A percentile compares a stretch with the other conserved stretches of the same genome.
Evolutionary conservation across 1,140 invertebrate genomes (phyloP).

Genomic region (Leptestheria dahalacensis): DNA sequence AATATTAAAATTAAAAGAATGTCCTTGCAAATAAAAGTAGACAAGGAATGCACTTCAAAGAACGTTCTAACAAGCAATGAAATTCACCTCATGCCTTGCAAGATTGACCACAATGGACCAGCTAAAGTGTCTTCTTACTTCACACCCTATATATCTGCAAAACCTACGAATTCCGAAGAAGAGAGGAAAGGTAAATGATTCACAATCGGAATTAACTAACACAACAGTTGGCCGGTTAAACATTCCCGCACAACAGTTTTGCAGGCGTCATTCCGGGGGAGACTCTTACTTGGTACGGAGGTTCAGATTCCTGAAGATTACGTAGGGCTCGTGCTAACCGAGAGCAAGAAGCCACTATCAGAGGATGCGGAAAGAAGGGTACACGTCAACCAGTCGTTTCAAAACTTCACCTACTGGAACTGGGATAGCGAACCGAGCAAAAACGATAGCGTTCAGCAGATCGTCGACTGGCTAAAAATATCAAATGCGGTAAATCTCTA

Average conservation of each 20-base stretch:
- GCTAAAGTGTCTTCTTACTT: constrained; percentile 55
- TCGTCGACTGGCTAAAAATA: constrained; percentile 59
- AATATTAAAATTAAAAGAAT: no score
- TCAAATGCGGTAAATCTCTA: constrained; percentile 44
- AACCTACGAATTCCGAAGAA: constrained; percentile 25
- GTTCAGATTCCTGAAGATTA: constrained; percentile 44
- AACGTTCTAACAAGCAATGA: not conserved
- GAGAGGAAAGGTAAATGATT: not conserved
- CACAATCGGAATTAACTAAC: no score
- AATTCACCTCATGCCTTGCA: constrained; percentile 53
- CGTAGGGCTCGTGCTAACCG: constrained; percentile 45
- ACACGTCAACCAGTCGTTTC: constrained; percentile 42
- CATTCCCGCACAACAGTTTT: constrained; percentile 27
- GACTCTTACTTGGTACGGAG: constrained; percentile 45
- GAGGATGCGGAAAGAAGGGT: constrained; percentile 44
- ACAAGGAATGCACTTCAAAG: no score
- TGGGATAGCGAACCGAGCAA: constrained; percentile 53
- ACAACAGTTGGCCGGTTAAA: no score
- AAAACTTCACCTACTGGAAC: constrained; percentile 56
- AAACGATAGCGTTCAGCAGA: constrained; percentile 46
- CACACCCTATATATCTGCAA: constrained; percentile 35
- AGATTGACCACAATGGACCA: constrained; percentile 48
- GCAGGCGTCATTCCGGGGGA: constrained; percentile 45
- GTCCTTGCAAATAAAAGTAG: not conserved
- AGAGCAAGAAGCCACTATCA: constrained; percentile 39